These are phyloP conservation scores for Scarus forsteni DNA, from an alignment of 2,797 vertebrate genomes.

Conservation along the genomic window DNA sequence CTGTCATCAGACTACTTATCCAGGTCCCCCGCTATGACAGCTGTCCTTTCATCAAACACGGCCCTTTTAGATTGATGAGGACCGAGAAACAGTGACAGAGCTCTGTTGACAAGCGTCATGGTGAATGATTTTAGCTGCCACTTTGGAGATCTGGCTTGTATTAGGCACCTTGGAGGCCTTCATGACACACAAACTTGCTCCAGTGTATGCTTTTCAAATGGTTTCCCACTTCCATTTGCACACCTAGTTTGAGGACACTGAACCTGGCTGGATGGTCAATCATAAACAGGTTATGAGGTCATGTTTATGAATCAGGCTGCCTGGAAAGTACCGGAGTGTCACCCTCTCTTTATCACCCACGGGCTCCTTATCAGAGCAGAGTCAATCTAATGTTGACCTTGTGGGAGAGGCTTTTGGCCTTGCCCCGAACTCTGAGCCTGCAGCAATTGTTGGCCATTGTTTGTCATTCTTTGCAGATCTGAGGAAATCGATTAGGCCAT, in stretches of 20 bases:
- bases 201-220: conserved; percentile 11
- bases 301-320: conserved; percentile 44
- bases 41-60: conserved; percentile 76
- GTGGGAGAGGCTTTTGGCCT: conserved; percentile 67
- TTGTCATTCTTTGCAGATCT: conserved; percentile 61
- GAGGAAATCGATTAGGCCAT: conserved; percentile 70
- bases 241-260: conserved; percentile 5
- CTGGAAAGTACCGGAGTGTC: conserved; percentile 48
- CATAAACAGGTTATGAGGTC: conserved; percentile 50
- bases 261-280: conserved; percentile 7
- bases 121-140: conserved; percentile 61
- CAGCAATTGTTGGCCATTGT: conserved; percentile 67
- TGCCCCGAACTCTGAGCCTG: conserved; percentile 44
- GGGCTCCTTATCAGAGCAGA: conserved; percentile 69
- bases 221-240: conserved; percentile 1
- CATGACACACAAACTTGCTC: background rate
- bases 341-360: conserved; percentile 58
- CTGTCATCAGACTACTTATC: conserved; percentile 76
- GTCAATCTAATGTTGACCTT: conserved; percentile 77
- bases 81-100: conserved; percentile 55
- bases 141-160: conserved; percentile 34
- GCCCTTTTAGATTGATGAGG: conserved; percentile 61
- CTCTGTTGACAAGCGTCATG: conserved; percentile 54
- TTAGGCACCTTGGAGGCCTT: conserved; percentile 16
- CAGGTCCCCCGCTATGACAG: conserved; percentile 68